These are phyloP conservation scores for Zaprionus lachaisei DNA, from an alignment of 1,140 invertebrate species.

Conservation along the genomic window DNA sequence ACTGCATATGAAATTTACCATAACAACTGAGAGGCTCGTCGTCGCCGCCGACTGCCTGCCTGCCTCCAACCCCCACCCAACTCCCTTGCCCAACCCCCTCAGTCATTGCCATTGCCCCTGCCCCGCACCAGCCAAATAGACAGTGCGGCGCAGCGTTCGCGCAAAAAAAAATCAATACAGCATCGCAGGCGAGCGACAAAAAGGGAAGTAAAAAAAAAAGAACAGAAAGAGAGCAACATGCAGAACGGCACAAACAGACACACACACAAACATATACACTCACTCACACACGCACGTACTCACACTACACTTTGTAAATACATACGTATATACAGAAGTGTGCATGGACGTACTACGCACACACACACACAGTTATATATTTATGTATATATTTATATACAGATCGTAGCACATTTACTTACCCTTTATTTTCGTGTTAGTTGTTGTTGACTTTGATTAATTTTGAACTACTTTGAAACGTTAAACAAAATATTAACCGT, in stretches of 20 bases:
- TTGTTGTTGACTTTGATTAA: constrained; percentile 47
- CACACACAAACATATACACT: not conserved
- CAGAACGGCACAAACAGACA: constrained; percentile 24
- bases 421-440: constrained; percentile 51
- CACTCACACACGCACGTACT: constrained; percentile 12
- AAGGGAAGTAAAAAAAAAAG: constrained; percentile 52
- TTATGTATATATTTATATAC: constrained; percentile 6
- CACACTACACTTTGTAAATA: not conserved
- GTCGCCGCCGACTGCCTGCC: not conserved
- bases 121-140: constrained; percentile 34
- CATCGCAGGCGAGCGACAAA: constrained; percentile 61
- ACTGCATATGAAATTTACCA: constrained; percentile 44
- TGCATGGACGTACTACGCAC: not conserved
- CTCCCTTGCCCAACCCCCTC: constrained; percentile 10
- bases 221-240: constrained; percentile 50
- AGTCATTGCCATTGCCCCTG: constrained; percentile 15
- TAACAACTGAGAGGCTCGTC: constrained; percentile 20
- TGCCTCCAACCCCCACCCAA: constrained; percentile 25
- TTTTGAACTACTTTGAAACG: constrained; percentile 46
- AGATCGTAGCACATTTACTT: constrained; percentile 51
- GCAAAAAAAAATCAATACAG: constrained; percentile 79
- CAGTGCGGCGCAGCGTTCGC: constrained; percentile 31
- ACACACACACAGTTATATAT: constrained; percentile 8
- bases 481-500: constrained; percentile 42
- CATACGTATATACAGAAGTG: constrained; percentile 16